Conservation (phyloP, 1,140 invertebrate species). For the Venturia canescens region DNA sequence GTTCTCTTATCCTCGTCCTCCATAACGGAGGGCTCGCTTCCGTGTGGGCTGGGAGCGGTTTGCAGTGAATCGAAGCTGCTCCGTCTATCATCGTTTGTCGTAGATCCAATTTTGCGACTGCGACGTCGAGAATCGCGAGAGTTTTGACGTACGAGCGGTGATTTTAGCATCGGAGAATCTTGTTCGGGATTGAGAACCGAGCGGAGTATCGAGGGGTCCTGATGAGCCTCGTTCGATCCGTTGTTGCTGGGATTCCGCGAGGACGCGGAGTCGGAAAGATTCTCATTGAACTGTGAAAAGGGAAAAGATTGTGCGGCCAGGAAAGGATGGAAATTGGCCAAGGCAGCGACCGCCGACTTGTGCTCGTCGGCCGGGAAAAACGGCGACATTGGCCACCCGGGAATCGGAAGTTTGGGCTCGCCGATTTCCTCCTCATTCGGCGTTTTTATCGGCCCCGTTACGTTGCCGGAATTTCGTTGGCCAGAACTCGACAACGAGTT, state of each 20-base stretch:
- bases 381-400: background rate
- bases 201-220: constrained; percentile 88
- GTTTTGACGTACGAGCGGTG: constrained; percentile 65
- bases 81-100: constrained; percentile 77
- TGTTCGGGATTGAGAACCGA: constrained; percentile 88
- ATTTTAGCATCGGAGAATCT: constrained; percentile 82
- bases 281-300: constrained; percentile 42
- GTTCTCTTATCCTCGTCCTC: constrained; percentile 77
- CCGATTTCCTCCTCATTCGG: background rate
- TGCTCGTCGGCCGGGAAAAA: background rate
- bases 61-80: constrained; percentile 53
- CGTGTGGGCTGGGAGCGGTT: constrained; percentile 80
- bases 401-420: background rate
- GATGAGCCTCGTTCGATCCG: constrained; percentile 64
- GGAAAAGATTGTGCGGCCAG: background rate
- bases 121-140: constrained; percentile 76
- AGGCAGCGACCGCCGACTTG: background rate
- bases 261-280: constrained; percentile 71
- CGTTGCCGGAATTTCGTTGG: background rate
- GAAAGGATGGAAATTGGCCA: background rate
- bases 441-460: background rate
- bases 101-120: constrained; percentile 80
- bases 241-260: constrained; percentile 80
- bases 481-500: background rate
- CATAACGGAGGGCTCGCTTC: constrained; percentile 82